Evolutionary conservation across 2,888 invertebrate genomes (phyloP).

Genomic region (Phymatocera aterrima): DNA sequence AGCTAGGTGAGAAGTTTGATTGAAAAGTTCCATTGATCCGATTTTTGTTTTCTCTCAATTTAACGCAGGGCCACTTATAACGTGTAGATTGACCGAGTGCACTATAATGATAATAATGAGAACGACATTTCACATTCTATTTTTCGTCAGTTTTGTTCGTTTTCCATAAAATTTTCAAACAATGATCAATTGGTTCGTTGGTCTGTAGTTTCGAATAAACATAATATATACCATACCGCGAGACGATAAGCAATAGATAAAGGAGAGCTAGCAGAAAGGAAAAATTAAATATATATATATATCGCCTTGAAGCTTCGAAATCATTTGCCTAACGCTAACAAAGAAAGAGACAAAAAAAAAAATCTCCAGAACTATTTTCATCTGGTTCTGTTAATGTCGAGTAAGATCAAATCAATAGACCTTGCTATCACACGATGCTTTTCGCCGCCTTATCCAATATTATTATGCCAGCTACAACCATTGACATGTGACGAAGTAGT

Average conservation of each 20-base stretch:
- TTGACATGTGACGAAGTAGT: no score
- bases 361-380: background rate
- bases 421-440: no score
- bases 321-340: background rate
- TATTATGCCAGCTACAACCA: no score
- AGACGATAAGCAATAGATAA: slow-evolving; percentile 17
- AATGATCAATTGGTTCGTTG: slow-evolving; percentile 68
- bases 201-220: slow-evolving; percentile 55
- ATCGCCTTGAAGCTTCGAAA: background rate
- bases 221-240: no score
- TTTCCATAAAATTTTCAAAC: background rate
- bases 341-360: background rate
- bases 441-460: no score
- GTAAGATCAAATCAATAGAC: background rate
- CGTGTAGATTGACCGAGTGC: no score
- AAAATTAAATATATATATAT: background rate
- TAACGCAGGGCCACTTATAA: no score
- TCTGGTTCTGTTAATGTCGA: slow-evolving; percentile 1
- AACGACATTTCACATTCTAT: no score
- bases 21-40: no score
- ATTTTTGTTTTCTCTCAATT: no score
- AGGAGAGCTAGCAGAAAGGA: background rate
- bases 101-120: background rate
- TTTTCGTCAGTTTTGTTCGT: background rate
- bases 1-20: no score